phyloP scores from a whole-genome alignment of 2,113 vertebrate genomes.

The Pseudorhombus dupliciocellatus region DNA sequence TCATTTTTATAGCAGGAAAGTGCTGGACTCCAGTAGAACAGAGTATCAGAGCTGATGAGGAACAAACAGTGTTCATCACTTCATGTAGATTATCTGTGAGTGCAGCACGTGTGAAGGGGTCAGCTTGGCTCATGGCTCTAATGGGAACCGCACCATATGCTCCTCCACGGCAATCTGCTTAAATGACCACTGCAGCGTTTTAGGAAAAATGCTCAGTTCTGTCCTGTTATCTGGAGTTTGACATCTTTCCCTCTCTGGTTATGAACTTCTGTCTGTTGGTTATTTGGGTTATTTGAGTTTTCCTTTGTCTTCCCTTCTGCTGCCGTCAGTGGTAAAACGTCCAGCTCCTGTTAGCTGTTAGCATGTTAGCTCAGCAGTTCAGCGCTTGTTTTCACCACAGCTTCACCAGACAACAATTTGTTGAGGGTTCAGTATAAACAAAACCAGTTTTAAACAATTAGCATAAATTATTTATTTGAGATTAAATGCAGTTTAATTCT shows the following conservation, averaged over 20 bases:
- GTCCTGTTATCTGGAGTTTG: background rate
- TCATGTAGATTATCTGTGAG: constrained; percentile 36
- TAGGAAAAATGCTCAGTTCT: background rate
- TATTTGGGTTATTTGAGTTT: background rate
- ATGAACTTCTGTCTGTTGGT: background rate
- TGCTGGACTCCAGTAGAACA: background rate
- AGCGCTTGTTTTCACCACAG: constrained; percentile 19
- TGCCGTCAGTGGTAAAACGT: constrained; percentile 15
- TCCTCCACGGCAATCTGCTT: constrained; percentile 4
- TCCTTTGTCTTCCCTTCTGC: background rate
- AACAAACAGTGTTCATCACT: constrained; percentile 19
- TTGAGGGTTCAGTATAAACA: background rate
- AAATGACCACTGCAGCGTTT: constrained; percentile 14
- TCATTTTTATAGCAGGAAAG: constrained; percentile 3
- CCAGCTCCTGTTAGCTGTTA: constrained; percentile 22
- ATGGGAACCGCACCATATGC: constrained; percentile 16
- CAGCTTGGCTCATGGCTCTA: constrained; percentile 26
- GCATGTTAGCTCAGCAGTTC: constrained; percentile 35
- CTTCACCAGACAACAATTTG: background rate
- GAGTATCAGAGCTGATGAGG: constrained; percentile 6
- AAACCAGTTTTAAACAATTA: too few relatives aligned
- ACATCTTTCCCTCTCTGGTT: too few relatives aligned
- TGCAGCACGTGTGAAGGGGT: constrained; percentile 26
- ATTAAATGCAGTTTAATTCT: too few relatives aligned
- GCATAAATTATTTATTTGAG: too few relatives aligned